Conservation (phyloP, 2,888 invertebrate species). For the Acheta domesticus region DNA sequence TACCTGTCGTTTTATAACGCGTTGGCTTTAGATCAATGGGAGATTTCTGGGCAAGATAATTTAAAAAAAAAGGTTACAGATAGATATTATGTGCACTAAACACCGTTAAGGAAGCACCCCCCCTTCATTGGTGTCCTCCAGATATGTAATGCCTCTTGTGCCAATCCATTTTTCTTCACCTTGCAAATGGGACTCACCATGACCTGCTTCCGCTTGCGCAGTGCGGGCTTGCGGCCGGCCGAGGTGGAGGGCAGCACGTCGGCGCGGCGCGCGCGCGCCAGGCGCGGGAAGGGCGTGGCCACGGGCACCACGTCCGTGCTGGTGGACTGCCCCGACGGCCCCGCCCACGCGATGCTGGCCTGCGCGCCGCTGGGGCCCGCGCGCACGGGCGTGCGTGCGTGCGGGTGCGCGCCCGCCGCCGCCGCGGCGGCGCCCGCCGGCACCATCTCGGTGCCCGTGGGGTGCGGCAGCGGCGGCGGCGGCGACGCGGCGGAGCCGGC, state of each 20-base stretch:
- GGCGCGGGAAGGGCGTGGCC: constrained; percentile 23
- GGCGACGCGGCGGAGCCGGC: not conserved
- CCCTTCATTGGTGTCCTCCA: too few species aligned
- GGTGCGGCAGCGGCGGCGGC: not conserved
- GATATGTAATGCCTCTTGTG: too few species aligned
- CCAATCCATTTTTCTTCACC: too few species aligned
- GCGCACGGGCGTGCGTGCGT: not conserved
- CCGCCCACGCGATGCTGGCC: constrained; percentile 12
- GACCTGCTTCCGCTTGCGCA: constrained; percentile 22
- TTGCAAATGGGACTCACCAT: not conserved
- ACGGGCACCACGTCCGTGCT: constrained; percentile 30
- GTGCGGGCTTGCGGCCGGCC: constrained; percentile 41
- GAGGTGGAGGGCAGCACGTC: constrained; percentile 47
- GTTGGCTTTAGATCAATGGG: too few species aligned
- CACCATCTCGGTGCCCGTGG: constrained; percentile 45
- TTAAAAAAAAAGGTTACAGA: too few species aligned
- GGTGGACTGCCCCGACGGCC: constrained; percentile 23
- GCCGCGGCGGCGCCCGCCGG: constrained; percentile 36
- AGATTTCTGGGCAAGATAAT: too few species aligned
- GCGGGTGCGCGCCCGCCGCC: not conserved
- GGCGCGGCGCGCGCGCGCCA: constrained; percentile 24
- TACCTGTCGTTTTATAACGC: too few species aligned
- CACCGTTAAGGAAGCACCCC: too few species aligned
- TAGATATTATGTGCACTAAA: too few species aligned
- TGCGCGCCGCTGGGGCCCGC: constrained; percentile 6